phyloP scores from a whole-genome alignment of 2,797 vertebrate species.

The Ispidina picta region DNA sequence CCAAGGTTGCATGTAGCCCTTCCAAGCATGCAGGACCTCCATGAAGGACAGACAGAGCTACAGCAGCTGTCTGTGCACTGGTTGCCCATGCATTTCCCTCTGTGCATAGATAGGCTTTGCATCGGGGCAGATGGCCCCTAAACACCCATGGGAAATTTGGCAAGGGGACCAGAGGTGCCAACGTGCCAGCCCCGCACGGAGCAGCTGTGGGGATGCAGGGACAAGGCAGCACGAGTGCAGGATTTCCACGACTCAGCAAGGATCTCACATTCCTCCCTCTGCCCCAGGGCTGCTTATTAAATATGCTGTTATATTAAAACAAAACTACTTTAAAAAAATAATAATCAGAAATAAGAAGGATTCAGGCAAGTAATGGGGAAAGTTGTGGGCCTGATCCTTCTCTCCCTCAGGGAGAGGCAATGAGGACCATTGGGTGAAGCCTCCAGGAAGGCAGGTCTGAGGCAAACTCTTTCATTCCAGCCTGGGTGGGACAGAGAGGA shows the following conservation, averaged over 20 bases:
- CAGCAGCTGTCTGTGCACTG: not conserved
- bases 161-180: not conserved
- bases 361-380: not conserved
- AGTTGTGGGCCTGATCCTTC: not conserved
- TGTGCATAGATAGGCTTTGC: not conserved
- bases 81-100: not conserved
- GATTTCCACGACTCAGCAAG: not conserved
- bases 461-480: not conserved
- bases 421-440: not conserved
- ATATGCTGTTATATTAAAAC: not conserved
- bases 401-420: not conserved
- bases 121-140: not conserved
- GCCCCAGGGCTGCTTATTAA: not conserved
- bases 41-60: accelerated
- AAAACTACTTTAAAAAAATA: not conserved
- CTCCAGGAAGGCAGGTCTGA: not conserved
- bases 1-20: not conserved
- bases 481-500: not conserved
- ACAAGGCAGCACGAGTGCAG: not conserved
- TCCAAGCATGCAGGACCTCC: accelerated
- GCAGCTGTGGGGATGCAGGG: accelerated
- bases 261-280: not conserved
- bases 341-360: not conserved
- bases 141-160: not conserved
- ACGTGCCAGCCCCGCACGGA: accelerated